Percentiles rank a stretch among this genome's conserved stretches.
phyloP scores from a whole-genome alignment of 2,113 vertebrate genomes.

The Microtus richardsoni region DNA sequence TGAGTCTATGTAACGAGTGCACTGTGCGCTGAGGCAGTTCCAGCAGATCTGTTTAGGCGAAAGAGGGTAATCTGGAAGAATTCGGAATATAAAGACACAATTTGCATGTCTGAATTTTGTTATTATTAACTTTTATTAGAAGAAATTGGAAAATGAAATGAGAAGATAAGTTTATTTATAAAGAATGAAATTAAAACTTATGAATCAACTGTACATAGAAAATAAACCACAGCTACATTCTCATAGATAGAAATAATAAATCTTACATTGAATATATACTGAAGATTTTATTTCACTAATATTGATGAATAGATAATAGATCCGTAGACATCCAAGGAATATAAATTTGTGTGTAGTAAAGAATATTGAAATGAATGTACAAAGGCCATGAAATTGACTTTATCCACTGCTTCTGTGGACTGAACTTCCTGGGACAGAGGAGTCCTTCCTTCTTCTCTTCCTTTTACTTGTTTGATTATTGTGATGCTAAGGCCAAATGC shows the following conservation, averaged over 20 bases:
- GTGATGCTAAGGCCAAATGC: not conserved
- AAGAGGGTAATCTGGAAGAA: not conserved
- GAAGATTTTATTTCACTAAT: constrained; percentile 32
- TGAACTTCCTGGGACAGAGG: not conserved
- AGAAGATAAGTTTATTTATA: constrained; percentile 29
- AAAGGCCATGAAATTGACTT: not conserved
- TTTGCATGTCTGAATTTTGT: constrained; percentile 13
- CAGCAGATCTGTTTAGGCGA: constrained; percentile 5
- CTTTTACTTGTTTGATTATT: too few species aligned
- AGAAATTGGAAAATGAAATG: not conserved
- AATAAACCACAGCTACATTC: not conserved
- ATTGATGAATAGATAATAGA: not conserved
- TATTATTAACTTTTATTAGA: constrained; percentile 46
- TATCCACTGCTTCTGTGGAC: not conserved
- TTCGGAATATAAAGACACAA: not conserved
- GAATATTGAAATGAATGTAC: not conserved
- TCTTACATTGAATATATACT: not conserved
- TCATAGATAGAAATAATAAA: not conserved
- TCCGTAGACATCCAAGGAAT: constrained; percentile 8
- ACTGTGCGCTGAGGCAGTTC: not conserved
- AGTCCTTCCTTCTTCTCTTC: not conserved
- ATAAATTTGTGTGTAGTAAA: not conserved
- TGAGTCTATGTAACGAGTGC: constrained; percentile 17
- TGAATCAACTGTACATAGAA: not conserved
- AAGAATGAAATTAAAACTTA: constrained; percentile 38